Percentiles rank a stretch among this genome's conserved stretches.
phyloP scores from a whole-genome alignment of 1,140 invertebrate species.

The Sipha flava region DNA sequence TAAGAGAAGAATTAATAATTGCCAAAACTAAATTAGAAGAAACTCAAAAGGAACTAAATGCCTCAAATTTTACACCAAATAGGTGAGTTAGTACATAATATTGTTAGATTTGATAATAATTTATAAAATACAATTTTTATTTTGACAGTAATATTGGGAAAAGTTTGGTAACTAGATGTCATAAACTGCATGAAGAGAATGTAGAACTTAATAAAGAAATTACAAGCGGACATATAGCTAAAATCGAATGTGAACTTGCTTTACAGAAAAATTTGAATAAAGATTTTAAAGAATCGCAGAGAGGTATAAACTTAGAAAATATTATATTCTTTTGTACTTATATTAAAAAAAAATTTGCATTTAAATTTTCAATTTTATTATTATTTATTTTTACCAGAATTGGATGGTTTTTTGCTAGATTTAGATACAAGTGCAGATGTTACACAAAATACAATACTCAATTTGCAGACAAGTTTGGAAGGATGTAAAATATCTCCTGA shows the following conservation, averaged over 20 bases:
- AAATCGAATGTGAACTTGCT: slow-evolving; percentile 89
- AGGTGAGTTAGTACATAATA: slow-evolving; percentile 51
- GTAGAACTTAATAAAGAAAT: slow-evolving; percentile 95
- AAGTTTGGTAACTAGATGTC: slow-evolving; percentile 93
- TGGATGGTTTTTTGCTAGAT: slow-evolving; percentile 91
- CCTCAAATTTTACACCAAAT: slow-evolving; percentile 98
- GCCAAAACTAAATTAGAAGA: slow-evolving; percentile 88
- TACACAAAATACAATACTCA: slow-evolving; percentile 94
- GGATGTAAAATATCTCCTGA: slow-evolving; percentile 56
- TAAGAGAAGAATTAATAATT: slow-evolving; percentile 82
- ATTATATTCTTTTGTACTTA: too few relatives aligned
- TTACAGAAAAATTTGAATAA: slow-evolving; percentile 91
- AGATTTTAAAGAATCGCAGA: slow-evolving; percentile 94
- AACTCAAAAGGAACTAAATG: slow-evolving; percentile 93
- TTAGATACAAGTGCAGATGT: slow-evolving; percentile 95
- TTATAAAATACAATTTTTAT: not conserved
- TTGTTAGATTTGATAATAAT: not conserved
- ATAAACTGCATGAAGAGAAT: slow-evolving; percentile 94
- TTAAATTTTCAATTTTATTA: slow-evolving; percentile 35
- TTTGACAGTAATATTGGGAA: slow-evolving; percentile 78
- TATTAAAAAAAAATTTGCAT: not conserved
- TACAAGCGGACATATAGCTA: slow-evolving; percentile 85
- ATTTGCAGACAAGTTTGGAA: slow-evolving; percentile 82
- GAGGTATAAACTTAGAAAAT: slow-evolving; percentile 53
- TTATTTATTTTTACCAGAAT: slow-evolving; percentile 61